Evolutionary conservation across 2,797 vertebrate genomes (phyloP), one percentile per base, ranked within the genome.

Genomic region (Rhinichthys osculus): DNA sequence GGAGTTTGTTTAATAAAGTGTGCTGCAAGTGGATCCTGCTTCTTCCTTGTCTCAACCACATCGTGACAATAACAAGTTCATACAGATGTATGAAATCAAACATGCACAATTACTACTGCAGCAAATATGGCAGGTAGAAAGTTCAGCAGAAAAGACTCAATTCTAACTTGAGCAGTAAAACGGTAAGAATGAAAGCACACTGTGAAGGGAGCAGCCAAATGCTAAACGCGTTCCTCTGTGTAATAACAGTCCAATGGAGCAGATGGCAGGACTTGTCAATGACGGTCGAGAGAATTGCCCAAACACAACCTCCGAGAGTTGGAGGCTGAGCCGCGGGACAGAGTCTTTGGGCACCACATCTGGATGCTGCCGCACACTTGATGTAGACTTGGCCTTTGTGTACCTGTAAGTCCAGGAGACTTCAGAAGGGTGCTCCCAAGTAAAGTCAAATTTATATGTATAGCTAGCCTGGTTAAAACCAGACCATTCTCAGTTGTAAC

Each of bases 221-320:
- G 82, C 33, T 67, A 77, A 77, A 77, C 7, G 17, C 33, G 21
- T 30, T 21, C 23, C 57, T 67, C 44, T 64, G 72, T 67, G 64
- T 30, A 57, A 77, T 33, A 84, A 78, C 74, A 59, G 83, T 73
- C 71, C 83, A 84, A 9, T 54, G 47, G 64, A 78, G 83, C 74
- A 84, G 74, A 84, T 78, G 83, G 64, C 66, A 70, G 74, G 62
- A 78, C 74, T 84, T 40, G 50, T 40, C 52, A 84, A 77, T 59
- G 73, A 54, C n/a, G 44, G 38, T 47, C 7, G 27, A 82, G 70
- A 73, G 54, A 40, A 6, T 38, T 38, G 59, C 72, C 72, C 54
- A 74, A n/a, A 57, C 82, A 50, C 38, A 44, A 30, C 52, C 81
- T 73, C 52, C 1, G 6, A 57, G 81, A 73, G 69, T 52, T 62